Evolutionary conservation across 2,888 invertebrate species (phyloP), one percentile per base, ranked within the genome.

Genomic region (Caenorhabditis afra): DNA sequence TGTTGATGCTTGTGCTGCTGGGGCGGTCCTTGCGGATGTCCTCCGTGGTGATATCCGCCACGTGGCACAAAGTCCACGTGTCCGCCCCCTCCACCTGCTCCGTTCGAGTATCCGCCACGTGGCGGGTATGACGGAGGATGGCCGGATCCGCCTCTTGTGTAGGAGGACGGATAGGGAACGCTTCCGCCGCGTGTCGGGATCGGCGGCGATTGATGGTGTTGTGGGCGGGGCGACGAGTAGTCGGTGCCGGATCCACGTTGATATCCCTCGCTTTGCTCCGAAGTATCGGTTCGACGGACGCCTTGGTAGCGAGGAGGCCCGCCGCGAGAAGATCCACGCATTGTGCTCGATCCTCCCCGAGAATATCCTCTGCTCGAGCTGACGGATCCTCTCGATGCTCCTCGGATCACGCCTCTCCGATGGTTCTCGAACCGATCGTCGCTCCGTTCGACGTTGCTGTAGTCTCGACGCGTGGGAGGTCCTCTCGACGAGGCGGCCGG

Each of bases 381-480:
- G 3, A 70, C 75, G 11, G 61, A 41, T 3, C 79, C 68, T 29
- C 71, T 37, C 5, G 71, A 71, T 1, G 71, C 71, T 37, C 71
- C 79, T 12, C 79, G 53, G 23, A 79, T 79, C 4, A 79, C 79
- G 7, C 79, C 79, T 12, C 79, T 18, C 35, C 79, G 47, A 70
- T 79, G 79, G 61, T 79, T 79, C 49, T 79, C 79, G 16, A 74
- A 73, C 23, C 74, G 52, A 64, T 79, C 79, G 20, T 79, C 79
- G 29, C 67, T 37, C 18, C 62, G 39, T 22, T 75, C 49, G 3
- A 16, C 67, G 8, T 59, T 53, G 47, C 57, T 65, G 53, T 75
- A 75, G 29, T 75, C 74, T 1, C 74, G 22, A 1, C 61, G 65
- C 8, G 47, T 29, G 1, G 57, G n/a, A 44, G 65, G 20, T 22